phyloP scores from a whole-genome alignment of 2,888 invertebrate genomes.

The Mythimna lalbum region DNA sequence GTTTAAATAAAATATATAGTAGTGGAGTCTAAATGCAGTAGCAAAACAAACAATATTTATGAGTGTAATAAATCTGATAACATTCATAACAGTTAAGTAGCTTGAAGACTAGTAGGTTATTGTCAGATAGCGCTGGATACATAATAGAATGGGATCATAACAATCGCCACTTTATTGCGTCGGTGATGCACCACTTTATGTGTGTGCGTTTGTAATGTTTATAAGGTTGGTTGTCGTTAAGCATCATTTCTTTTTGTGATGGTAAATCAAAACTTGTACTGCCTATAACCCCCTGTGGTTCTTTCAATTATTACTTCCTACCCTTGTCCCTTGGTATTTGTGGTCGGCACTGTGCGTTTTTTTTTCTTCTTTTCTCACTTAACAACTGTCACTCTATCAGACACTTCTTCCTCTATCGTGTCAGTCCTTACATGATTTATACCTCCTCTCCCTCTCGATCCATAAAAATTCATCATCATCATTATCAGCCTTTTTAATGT shows the following conservation, averaged over 20 bases:
- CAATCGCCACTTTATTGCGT: neutral
- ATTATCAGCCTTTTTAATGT: too few species aligned
- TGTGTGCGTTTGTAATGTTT: neutral
- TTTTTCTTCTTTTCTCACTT: too few species aligned
- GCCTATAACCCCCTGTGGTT: too few species aligned
- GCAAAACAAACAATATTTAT: conserved; percentile 18
- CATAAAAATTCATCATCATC: too few species aligned
- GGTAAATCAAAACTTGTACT: too few species aligned
- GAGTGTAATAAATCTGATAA: conserved; percentile 29
- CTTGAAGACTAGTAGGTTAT: conserved; percentile 18
- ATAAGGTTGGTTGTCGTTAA: too few species aligned
- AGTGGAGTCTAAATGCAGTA: neutral
- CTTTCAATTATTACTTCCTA: too few species aligned
- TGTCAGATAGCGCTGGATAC: conserved; percentile 19
- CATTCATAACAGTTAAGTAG: conserved; percentile 8
- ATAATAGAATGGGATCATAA: neutral
- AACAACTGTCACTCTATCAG: neutral
- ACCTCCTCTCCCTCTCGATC: neutral
- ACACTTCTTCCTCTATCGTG: neutral
- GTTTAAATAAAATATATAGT: too few species aligned
- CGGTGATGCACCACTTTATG: neutral
- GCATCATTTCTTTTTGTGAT: neutral
- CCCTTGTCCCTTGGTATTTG: too few species aligned
- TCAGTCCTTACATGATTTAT: neutral
- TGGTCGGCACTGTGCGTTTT: too few species aligned